These are phyloP conservation scores for Papilio polyxenes DNA, from an alignment of 1,140 invertebrate species.

Conservation along the genomic window DNA sequence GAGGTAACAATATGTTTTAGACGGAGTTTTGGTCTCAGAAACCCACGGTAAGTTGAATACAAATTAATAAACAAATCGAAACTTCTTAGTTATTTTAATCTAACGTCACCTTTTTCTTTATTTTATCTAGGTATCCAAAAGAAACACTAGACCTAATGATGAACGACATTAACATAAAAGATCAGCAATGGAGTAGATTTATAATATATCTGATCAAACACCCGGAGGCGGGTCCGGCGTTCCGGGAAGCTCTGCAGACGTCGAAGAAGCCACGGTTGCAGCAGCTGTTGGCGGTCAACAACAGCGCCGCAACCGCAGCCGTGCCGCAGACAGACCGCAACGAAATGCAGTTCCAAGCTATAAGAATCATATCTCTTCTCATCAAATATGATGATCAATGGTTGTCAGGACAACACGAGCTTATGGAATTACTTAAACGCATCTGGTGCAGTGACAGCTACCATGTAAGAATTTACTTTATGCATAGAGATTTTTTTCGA, in stretches of 20 bases:
- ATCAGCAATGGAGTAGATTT: conserved; percentile 93
- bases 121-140: conserved; percentile 86
- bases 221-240: conserved; percentile 87
- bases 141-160: conserved; percentile 92
- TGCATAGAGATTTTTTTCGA: no score
- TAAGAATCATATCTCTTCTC: conserved; percentile 89
- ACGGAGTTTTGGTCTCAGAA: no score
- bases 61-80: no score
- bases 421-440: conserved; percentile 87
- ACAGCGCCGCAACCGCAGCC: conserved; percentile 59
- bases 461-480: conserved; percentile 75
- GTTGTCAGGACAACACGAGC: conserved; percentile 88
- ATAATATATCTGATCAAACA: conserved; percentile 93
- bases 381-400: conserved; percentile 93
- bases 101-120: neutral
- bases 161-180: conserved; percentile 88
- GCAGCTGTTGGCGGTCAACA: conserved; percentile 82
- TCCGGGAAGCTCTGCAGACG: conserved; percentile 89
- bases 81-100: no score
- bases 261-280: conserved; percentile 82
- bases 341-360: conserved; percentile 92
- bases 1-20: no score
- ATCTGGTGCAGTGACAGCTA: conserved; percentile 91
- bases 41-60: no score
- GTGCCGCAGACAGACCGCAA: conserved; percentile 64